Base-by-base conservation (phyloP, 2,888 invertebrate genomes). In the Dynastes hyllus region DNA sequence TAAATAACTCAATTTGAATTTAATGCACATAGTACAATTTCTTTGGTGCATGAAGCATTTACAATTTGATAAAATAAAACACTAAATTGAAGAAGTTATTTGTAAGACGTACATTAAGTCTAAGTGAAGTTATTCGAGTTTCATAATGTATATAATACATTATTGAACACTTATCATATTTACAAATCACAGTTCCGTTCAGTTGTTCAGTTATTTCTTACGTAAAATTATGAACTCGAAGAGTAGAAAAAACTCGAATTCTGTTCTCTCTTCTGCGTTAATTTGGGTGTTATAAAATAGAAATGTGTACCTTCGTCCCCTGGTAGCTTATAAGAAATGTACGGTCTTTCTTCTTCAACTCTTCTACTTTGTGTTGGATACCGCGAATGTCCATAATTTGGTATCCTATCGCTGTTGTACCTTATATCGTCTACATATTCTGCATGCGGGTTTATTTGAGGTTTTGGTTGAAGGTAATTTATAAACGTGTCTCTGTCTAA, bases 271-370 rank as follows among this genome's bases (percentile, higher is more conserved):
- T 88, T 85, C 78, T 88, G 86, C 32, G 87, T 90, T 29, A 92
- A 91, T 84, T 94, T 94, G 2, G 95, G 95, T 78, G 95, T 94
- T 79, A 95, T 89, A 90, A 95, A 95, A 87, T 94, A 95, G 85
- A 95, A 94, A 88, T 95, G 95, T 0, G 94, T 94, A 9, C 94
- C 94, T 83, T 94, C 93, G 83, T 94, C 94, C 0, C 94, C 95
- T 0, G 95, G 95, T 79, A 95, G 89, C 84, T 93, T 90, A 87
- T 95, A 95, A 9, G 94, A 93, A 82, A 95, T 93, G 84, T 93
- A 93, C 27, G 93, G 92, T n/a, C 91, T 92, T n/a, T 90, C 89
- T 80, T 90, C 89, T n/a, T 90, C 81, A 16, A 29, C 9, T 13
- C 51, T 70, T 53, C 29, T 13, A 13, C 11, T 29, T 51, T 22